Conservation (phyloP, 2,888 invertebrate species). For the Cosmia trapezina region DNA sequence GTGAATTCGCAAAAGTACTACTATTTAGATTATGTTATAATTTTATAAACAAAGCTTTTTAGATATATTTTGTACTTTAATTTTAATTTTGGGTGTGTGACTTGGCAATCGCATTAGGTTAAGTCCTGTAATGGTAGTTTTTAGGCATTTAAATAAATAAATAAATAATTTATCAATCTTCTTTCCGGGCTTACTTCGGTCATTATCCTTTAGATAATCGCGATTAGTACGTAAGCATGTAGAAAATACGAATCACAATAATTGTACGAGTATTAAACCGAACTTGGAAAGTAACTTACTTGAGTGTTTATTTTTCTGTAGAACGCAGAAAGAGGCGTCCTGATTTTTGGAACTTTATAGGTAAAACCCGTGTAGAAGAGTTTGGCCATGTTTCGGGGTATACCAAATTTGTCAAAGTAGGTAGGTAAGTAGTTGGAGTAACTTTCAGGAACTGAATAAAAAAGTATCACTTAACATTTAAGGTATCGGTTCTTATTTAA, state of each 20-base stretch:
- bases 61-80: no score
- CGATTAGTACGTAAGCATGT: background rate
- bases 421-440: background rate
- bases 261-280: background rate
- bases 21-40: no score
- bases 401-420: background rate
- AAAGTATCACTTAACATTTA: background rate
- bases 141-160: no score
- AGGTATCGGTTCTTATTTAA: background rate
- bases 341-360: constrained; percentile 62
- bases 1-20: no score
- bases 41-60: no score
- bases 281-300: constrained; percentile 64
- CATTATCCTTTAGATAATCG: constrained; percentile 12
- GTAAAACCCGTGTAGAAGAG: constrained; percentile 69
- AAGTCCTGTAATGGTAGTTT: no score
- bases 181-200: constrained; percentile 5
- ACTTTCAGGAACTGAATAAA: background rate
- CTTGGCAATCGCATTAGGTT: no score
- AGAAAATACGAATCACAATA: background rate
- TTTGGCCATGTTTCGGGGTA: constrained; percentile 71
- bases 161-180: background rate
- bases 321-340: constrained; percentile 51
- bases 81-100: no score
- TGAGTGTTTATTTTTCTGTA: constrained; percentile 70